Conservation (phyloP, 92 coral and sea anemone genomes). For the Scolanthus callimorphus region DNA sequence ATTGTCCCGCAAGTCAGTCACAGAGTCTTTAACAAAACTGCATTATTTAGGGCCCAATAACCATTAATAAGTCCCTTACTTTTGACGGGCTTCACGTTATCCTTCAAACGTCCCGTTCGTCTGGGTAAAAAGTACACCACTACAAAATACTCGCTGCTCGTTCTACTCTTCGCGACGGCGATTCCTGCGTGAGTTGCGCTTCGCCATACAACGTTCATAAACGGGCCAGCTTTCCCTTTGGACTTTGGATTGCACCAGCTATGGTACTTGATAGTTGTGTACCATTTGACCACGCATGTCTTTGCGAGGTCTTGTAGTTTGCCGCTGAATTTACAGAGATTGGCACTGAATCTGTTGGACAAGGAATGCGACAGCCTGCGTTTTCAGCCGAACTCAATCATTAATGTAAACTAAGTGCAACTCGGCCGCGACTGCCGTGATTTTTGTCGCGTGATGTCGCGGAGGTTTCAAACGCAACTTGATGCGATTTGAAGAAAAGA, state of each 20-base stretch:
- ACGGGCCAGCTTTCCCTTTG: constrained; percentile 63
- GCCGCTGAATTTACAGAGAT: constrained; percentile 70
- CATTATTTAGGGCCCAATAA: too few relatives aligned
- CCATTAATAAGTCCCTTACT: constrained; percentile 46
- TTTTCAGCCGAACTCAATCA: neutral
- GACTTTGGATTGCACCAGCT: constrained; percentile 69
- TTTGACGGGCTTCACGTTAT: constrained; percentile 69
- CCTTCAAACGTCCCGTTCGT: constrained; percentile 34
- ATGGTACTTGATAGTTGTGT: constrained; percentile 63
- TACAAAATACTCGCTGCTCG: constrained; percentile 40
- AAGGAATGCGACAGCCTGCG: neutral
- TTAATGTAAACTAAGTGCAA: too few relatives aligned
- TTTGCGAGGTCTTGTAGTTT: constrained; percentile 40
- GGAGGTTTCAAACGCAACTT: too few relatives aligned
- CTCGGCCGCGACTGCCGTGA: too few relatives aligned
- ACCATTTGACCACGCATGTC: constrained; percentile 77
- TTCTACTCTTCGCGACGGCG: constrained; percentile 52
- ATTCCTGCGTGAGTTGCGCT: constrained; percentile 63
- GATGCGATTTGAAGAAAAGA: too few relatives aligned
- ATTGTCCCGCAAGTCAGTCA: too few relatives aligned
- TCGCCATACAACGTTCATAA: constrained; percentile 81
- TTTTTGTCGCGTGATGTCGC: too few relatives aligned
- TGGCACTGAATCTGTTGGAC: constrained; percentile 60
- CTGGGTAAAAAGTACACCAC: constrained; percentile 68
- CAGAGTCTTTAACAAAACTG: too few relatives aligned